phyloP scores from a whole-genome alignment of 2,888 invertebrate genomes.

The Netelia virgata region DNA sequence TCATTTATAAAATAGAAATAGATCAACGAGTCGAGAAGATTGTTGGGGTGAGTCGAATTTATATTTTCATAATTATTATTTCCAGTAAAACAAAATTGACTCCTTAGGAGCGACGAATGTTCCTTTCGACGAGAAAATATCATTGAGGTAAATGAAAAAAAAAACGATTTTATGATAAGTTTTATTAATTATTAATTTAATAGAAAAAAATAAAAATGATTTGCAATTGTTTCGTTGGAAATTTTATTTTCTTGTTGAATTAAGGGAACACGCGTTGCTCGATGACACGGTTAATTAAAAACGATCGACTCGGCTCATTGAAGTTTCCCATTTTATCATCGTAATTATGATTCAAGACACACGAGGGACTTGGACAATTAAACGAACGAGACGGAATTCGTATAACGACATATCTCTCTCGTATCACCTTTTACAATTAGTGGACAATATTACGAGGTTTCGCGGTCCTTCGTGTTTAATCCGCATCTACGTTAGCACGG shows the following conservation, averaged over 20 bases:
- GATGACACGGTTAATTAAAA: conserved; percentile 73
- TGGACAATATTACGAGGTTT: conserved; percentile 57
- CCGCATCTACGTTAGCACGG: conserved; percentile 24
- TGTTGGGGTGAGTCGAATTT: not conserved
- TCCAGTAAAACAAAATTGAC: conserved; percentile 15
- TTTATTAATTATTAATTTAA: not conserved
- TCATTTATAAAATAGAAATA: too few species aligned
- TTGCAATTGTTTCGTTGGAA: not conserved
- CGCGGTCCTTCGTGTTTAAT: conserved; percentile 42
- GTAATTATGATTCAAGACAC: conserved; percentile 28
- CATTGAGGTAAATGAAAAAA: not conserved
- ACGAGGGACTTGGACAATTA: conserved; percentile 52
- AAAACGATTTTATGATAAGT: not conserved
- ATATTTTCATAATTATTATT: not conserved
- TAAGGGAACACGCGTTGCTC: conserved; percentile 48
- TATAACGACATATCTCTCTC: conserved; percentile 47
- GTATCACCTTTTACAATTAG: conserved; percentile 24
- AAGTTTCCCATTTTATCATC: conserved; percentile 64
- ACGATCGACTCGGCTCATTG: conserved; percentile 70
- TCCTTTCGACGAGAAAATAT: not conserved
- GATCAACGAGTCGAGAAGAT: not conserved
- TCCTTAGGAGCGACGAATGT: conserved; percentile 32
- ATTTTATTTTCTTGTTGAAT: conserved; percentile 10
- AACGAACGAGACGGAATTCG: conserved; percentile 8
- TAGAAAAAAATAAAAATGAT: not conserved